Base-by-base conservation (phyloP, 1,140 invertebrate species). In the Caenorhabditis tropicalis region DNA sequence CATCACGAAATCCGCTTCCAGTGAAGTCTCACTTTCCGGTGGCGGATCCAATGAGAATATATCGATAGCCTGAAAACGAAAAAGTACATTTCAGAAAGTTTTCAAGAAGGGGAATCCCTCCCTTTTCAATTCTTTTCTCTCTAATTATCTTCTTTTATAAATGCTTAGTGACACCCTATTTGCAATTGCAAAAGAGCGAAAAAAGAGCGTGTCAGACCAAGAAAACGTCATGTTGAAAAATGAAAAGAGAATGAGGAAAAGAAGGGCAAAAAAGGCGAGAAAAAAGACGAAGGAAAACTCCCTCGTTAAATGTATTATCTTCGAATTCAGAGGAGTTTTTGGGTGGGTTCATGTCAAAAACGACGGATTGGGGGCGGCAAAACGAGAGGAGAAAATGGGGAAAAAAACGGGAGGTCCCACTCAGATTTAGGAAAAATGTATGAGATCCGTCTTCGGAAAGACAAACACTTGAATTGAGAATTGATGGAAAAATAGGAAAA, bases 301-400 rank as follows among this genome's bases (percentile, higher is more conserved):
- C 24, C 65, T 74, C 65, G 65, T 74, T 74, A 74, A 74, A 74
- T 74, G 65, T 74, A 74, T 74, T 74, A 74, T 74, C 65, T 74
- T 74, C 36, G n/a, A 74, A 74, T 74, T 65, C 31, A 29, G 36
- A 46, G 21, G 36, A 29, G 58, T 56, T 56, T 56, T 27, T 19
- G 29, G 29, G 39, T 43, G 65, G 65, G 65, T 36, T 27, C 29
- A 36, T 65, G 65, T 39, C 65, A 43, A 43, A 43, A 39, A 39
- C 58, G 58, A 33, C 33, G 31, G 58, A 65, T 58, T 58, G 24
- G 36, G n/a, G 19, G 16, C 10, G 65, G 36, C n/a, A n/a, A 31
- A 43, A 24, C 39, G n/a, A 43, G 16, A n/a, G n/a, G 3, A 19
- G 49, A 51, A 21, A 16, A 16, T n/a, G n/a, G n/a, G n/a, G 49